These are phyloP conservation scores for Lycaena phlaeas DNA, from an alignment of 2,888 invertebrate genomes.

Conservation along the genomic window DNA sequence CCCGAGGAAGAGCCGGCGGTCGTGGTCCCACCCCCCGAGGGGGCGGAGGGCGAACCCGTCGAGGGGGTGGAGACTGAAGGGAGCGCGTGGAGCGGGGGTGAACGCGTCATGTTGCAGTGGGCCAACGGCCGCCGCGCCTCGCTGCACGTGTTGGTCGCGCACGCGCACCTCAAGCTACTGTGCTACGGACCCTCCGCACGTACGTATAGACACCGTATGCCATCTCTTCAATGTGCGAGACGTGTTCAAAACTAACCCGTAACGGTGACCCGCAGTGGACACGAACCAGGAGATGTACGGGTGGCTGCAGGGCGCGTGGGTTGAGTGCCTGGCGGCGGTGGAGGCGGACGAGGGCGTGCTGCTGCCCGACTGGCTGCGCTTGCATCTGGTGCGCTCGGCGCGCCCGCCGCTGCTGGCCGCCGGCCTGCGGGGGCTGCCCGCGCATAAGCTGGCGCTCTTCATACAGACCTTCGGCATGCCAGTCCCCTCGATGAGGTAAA, in stretches of 20 bases:
- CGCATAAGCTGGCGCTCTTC: slow-evolving; percentile 91
- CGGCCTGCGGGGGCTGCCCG: slow-evolving; percentile 88
- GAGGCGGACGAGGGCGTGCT: slow-evolving; percentile 77
- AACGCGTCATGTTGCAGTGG: slow-evolving; percentile 86
- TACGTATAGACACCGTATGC: slow-evolving; percentile 23
- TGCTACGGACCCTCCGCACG: slow-evolving; percentile 55
- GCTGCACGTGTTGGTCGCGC: slow-evolving; percentile 80
- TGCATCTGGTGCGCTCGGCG: slow-evolving; percentile 90
- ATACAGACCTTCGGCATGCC: slow-evolving; percentile 98
- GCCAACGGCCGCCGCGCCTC: slow-evolving; percentile 78
- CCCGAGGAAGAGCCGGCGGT: slow-evolving; percentile 76
- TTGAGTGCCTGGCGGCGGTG: slow-evolving; percentile 75
- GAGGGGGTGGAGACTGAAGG: slow-evolving; percentile 44
- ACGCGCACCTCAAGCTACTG: slow-evolving; percentile 56
- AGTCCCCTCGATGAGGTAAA: slow-evolving; percentile 84
- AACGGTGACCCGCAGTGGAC: slow-evolving; percentile 35
- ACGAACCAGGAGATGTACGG: slow-evolving; percentile 79
- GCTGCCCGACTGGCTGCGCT: slow-evolving; percentile 93
- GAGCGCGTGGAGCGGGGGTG: slow-evolving; percentile 70
- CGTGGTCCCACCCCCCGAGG: slow-evolving; percentile 47
- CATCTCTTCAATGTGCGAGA: not conserved
- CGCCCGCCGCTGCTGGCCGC: slow-evolving; percentile 87
- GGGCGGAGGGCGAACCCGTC: slow-evolving; percentile 75
- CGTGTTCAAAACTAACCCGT: no score
- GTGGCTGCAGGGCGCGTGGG: slow-evolving; percentile 75